Percentiles rank a stretch among this genome's conserved stretches.
These are phyloP conservation scores for Lophotriccus pileatus DNA, from an alignment of 2,797 vertebrate species.

Conservation along the genomic window DNA sequence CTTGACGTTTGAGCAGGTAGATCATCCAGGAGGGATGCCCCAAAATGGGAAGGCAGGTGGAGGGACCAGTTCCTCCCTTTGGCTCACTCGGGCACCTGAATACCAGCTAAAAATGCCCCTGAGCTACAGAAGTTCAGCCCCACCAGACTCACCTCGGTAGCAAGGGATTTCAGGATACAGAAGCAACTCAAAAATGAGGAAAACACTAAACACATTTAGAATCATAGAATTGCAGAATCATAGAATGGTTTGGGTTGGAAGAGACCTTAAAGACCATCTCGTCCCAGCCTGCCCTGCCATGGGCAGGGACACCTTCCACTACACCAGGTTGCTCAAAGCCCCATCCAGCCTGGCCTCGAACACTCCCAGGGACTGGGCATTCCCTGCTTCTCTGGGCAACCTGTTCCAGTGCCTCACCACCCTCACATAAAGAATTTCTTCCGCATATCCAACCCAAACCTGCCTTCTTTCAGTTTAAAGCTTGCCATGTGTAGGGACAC, in stretches of 20 bases:
- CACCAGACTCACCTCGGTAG: neutral
- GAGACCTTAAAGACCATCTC: neutral
- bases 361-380: too few relatives aligned
- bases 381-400: neutral
- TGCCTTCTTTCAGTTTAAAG: neutral
- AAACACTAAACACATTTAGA: neutral
- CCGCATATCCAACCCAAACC: neutral
- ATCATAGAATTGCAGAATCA: neutral
- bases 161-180: neutral
- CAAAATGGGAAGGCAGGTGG: accelerated
- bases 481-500: neutral
- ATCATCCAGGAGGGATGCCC: accelerated
- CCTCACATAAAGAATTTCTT: neutral
- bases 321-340: neutral
- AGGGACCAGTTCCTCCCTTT: neutral
- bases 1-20: neutral
- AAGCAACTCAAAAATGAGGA: neutral
- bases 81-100: neutral
- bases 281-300: neutral
- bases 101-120: neutral
- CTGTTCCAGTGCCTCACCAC: neutral
- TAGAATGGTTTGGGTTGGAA: neutral
- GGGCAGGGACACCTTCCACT: neutral
- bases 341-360: neutral
- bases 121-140: neutral